Base-by-base conservation (phyloP, 2,888 invertebrate genomes). In the Hypomecis atomaria region DNA sequence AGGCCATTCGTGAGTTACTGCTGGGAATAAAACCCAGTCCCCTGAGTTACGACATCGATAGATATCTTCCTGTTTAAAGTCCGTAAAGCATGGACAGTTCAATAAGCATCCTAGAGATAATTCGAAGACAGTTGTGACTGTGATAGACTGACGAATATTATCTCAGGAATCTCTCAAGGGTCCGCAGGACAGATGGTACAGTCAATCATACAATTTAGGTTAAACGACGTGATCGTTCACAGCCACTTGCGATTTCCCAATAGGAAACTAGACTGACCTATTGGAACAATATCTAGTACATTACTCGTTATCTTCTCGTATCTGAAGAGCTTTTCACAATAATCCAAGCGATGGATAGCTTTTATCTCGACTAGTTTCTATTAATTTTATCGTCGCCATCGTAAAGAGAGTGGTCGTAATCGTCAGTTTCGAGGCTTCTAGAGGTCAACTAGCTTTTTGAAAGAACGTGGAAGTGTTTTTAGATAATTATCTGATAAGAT, bases 131-230 rank as follows among this genome's bases (percentile, higher is more conserved):
- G 71, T 70, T 62, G 58, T 53, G 65, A 23, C 23, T 23, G 23
- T 23, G 23, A 23, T 23, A 23, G 23, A 23, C 23, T 23, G 23
- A 67, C 71, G 65, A 67, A 69, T 73, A 67, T 23, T 73, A 77
- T 78, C 74, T 75, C 67, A 62, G 71, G 66, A 67, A 65, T 72
- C 69, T 65, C 66, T 62, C 23, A 23, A 66, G 75, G 78, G 77
- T 75, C 75, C 78, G 72, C 78, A 78, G 79, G 78, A 82, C 78
- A 77, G 76, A 76, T 78, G 78, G 75, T 81, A 82, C 79, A 77
- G 78, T 75, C 86, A 89, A 90, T 90, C 89, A 90, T 85, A 86
- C 87, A 87, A 90, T 90, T 89, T 84, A 86, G 87, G 89, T 82
- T 85, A 87, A 86, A 83, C 81, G 81, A 67, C 76, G 70, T 70